Evolutionary conservation across 2,888 invertebrate genomes (phyloP).

Genomic region (Orthosia cruda): DNA sequence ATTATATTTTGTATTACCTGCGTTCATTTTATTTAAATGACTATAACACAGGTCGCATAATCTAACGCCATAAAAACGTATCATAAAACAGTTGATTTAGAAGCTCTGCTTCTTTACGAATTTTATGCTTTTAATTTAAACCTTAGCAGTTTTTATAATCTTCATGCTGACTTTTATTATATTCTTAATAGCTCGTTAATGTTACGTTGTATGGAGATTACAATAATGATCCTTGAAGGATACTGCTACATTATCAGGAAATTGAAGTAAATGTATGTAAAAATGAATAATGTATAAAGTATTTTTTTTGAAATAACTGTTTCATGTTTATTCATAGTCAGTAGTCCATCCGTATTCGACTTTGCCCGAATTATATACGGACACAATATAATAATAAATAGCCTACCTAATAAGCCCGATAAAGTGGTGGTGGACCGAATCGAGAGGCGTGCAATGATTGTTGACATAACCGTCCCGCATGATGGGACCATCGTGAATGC

Average conservation of each 20-base stretch:
- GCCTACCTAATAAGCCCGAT: too few relatives aligned
- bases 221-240: not conserved
- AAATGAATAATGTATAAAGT: too few relatives aligned
- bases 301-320: too few relatives aligned
- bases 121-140: constrained; percentile 59
- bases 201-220: not conserved
- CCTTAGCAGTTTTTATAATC: constrained; percentile 46
- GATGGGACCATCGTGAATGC: too few relatives aligned
- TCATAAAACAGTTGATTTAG: constrained; percentile 41
- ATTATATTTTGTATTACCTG: not conserved
- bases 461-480: too few relatives aligned
- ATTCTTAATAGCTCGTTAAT: constrained; percentile 21
- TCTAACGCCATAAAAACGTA: constrained; percentile 35
- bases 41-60: constrained; percentile 23
- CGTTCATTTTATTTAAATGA: constrained; percentile 21
- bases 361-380: too few relatives aligned
- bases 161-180: constrained; percentile 40
- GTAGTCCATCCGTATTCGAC: too few relatives aligned
- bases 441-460: too few relatives aligned
- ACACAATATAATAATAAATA: too few relatives aligned
- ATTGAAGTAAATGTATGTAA: not conserved
- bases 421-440: too few relatives aligned
- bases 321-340: too few relatives aligned
- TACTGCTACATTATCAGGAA: not conserved
- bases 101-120: constrained; percentile 12